Base-by-base conservation (phyloP, 2,888 invertebrate genomes). In the Troglohyphantes excavatus region DNA sequence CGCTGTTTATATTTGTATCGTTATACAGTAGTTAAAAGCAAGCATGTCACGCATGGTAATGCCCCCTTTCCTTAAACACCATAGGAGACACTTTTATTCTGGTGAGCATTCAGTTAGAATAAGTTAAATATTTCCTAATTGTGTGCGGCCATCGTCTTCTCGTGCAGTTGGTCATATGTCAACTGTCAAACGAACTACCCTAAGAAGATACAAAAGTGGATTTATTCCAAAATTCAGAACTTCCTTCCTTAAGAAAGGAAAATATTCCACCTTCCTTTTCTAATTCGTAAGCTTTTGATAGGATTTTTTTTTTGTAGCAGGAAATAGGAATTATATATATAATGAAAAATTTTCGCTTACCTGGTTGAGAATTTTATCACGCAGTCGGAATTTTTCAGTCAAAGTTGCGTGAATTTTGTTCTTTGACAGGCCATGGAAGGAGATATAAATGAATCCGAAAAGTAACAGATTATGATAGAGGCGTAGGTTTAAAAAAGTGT, bases 1-100 rank as follows among this genome's bases (percentile, higher is more conserved):
- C 27, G n/a, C 23, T 72, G 76, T 76, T 59, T 75, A 23, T 85
- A 68, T 43, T 84, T 46, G 43, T 27, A 33, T n/a, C 84, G 19
- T 76, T 53, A 85, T 65, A 67, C 75, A 67, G 59, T 59, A 73
- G 72, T 83, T 76, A 33, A 63, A 63, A 68, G 43, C 27, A 65
- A 78, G 17, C 75, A 68, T 53, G 76, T 68, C 67, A 29, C 39
- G 85, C 85, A 85, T 85, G 29, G 53, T 19, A 76, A 84, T 84
- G 46, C 23, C 39, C 23, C 78, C 39, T 78, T 78, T 53, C 53
- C 53, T 68, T 33, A 23, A 33, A 33, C 23, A 33, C 29, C n/a
- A 33, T 11, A 19, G 68, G 23, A 21, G 21, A 19, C n/a, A 11
- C 5, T 67, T 81, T 46, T 43, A 81, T 29, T 68, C 46, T 53